These are phyloP conservation scores for Callospermophilus lateralis DNA, from an alignment of 2,113 vertebrate species.

Conservation along the genomic window DNA sequence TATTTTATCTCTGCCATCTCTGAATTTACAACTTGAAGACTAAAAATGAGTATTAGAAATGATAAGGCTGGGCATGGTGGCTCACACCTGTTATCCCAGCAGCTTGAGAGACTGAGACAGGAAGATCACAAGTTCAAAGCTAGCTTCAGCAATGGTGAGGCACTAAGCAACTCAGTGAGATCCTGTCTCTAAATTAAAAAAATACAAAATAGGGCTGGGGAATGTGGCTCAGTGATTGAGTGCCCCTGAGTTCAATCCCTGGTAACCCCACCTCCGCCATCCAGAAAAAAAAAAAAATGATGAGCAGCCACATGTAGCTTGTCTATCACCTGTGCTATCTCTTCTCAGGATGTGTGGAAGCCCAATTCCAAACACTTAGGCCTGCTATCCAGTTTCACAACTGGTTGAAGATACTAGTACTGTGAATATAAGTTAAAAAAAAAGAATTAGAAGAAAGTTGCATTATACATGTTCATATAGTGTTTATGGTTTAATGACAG, in stretches of 20 bases:
- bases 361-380: background rate
- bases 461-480: background rate
- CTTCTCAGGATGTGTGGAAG: background rate
- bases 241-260: no score
- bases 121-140: no score
- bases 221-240: no score
- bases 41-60: background rate
- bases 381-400: background rate
- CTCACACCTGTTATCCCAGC: no score
- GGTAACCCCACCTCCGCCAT: no score
- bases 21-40: background rate
- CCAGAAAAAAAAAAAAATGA: background rate
- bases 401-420: background rate
- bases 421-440: background rate
- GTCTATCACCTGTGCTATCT: background rate
- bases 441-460: background rate
- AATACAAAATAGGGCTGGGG: no score
- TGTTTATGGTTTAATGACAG: slow-evolving; percentile 2
- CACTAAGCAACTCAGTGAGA: no score
- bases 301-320: background rate
- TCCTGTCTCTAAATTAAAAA: no score
- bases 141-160: no score
- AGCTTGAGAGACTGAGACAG: no score
- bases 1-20: background rate
- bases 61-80: background rate